phyloP scores from a whole-genome alignment of 2,888 invertebrate species.

The Timandra comae region DNA sequence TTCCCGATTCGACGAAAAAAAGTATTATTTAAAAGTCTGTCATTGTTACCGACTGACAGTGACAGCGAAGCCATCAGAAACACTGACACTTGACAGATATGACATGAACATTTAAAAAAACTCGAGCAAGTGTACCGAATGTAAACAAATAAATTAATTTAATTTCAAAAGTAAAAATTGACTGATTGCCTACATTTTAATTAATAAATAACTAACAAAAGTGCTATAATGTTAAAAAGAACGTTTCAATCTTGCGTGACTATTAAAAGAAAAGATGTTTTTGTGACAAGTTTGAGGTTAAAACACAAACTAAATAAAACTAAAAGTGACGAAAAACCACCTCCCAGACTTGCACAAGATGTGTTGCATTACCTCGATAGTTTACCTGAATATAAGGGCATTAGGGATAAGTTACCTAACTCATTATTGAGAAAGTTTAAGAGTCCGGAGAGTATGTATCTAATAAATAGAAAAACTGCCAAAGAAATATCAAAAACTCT shows the following conservation, averaged over 20 bases:
- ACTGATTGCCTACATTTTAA: no score
- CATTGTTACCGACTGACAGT: no score
- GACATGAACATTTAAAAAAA: no score
- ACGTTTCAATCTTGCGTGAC: constrained; percentile 3
- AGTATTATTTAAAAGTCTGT: no score
- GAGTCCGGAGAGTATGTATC: constrained; percentile 54
- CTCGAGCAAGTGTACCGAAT: no score
- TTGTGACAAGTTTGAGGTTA: constrained; percentile 31
- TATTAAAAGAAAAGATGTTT: constrained; percentile 7
- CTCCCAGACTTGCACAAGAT: constrained; percentile 44
- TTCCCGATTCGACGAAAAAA: no score
- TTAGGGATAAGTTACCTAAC: constrained; percentile 51
- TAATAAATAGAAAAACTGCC: constrained; percentile 59
- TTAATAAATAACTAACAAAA: no score
- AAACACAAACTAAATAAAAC: constrained; percentile 36
- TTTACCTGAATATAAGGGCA: constrained; percentile 38
- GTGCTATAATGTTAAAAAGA: constrained; percentile 6
- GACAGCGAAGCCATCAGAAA: no score
- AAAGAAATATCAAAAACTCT: constrained; percentile 49
- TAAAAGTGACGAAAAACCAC: constrained; percentile 34
- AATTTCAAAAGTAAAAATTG: no score
- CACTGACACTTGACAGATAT: no score
- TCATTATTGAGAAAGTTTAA: constrained; percentile 54
- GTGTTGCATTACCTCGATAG: constrained; percentile 51
- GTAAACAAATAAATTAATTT: constrained; percentile 2